Evolutionary conservation across 2,888 invertebrate genomes (phyloP).

Genomic region (Muschampia plurimacula): DNA sequence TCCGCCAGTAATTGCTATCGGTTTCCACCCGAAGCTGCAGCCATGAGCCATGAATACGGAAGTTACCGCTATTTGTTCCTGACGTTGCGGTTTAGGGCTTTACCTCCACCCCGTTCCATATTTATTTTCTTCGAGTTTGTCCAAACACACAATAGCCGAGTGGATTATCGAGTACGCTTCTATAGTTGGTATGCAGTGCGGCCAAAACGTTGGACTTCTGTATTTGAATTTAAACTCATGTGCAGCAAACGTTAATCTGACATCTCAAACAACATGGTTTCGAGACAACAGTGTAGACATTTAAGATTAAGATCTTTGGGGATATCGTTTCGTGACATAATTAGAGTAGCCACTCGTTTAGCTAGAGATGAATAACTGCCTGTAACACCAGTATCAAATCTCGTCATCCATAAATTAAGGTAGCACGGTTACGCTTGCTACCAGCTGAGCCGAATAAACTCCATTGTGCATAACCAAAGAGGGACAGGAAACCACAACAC

Average conservation of each 20-base stretch:
- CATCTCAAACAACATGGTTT: background rate
- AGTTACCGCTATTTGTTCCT: slow-evolving; percentile 85
- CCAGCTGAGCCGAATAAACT: slow-evolving; percentile 68
- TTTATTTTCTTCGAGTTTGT: slow-evolving; percentile 83
- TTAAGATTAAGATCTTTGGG: background rate
- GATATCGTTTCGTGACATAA: background rate
- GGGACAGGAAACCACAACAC: slow-evolving; percentile 61
- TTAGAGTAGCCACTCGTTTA: slow-evolving; percentile 41
- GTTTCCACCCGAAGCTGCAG: slow-evolving; percentile 80
- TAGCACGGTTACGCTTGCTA: slow-evolving; percentile 59
- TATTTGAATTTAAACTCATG: slow-evolving; percentile 58
- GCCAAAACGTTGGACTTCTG: slow-evolving; percentile 57
- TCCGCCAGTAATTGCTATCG: slow-evolving; percentile 85
- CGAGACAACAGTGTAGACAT: background rate
- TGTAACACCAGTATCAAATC: slow-evolving; percentile 63
- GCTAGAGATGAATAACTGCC: slow-evolving; percentile 52
- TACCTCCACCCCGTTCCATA: slow-evolving; percentile 73
- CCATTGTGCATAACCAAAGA: slow-evolving; percentile 73
- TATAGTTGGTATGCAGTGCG: slow-evolving; percentile 63
- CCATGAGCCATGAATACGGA: slow-evolving; percentile 84
- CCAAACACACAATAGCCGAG: slow-evolving; percentile 71
- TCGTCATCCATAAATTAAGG: slow-evolving; percentile 76
- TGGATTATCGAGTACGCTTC: slow-evolving; percentile 69
- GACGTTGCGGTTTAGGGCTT: slow-evolving; percentile 83
- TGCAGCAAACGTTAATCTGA: slow-evolving; percentile 38